Conservation (phyloP, 2,797 vertebrate genomes). For the Catharus ustulatus region DNA sequence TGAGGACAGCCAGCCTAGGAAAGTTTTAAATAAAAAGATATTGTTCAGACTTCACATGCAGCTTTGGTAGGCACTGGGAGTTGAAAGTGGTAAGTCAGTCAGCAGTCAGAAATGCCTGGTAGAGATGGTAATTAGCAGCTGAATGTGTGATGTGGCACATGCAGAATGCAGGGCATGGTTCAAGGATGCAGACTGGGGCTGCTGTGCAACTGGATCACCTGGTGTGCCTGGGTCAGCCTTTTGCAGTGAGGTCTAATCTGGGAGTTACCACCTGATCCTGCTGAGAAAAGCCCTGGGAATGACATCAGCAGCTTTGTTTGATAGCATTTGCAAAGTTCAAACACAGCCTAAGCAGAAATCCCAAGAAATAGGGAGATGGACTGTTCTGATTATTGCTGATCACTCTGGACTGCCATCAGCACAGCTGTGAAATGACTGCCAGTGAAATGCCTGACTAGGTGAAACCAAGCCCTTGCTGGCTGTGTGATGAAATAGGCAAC, state of each 20-base stretch:
- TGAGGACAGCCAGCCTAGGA: background rate
- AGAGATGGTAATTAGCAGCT: background rate
- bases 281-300: background rate
- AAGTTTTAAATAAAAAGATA: background rate
- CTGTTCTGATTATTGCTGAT: background rate
- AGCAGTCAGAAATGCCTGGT: background rate
- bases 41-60: background rate
- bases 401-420: background rate
- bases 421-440: background rate
- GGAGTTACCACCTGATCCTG: background rate
- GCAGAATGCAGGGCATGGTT: background rate
- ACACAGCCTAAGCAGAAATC: background rate
- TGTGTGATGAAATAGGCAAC: background rate
- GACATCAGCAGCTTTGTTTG: background rate
- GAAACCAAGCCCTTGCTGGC: background rate
- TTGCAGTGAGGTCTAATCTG: background rate
- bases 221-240: rapidly evolving
- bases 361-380: background rate
- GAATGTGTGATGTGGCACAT: background rate
- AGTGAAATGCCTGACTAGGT: background rate
- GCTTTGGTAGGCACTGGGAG: background rate
- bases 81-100: background rate
- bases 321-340: background rate
- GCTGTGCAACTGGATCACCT: background rate
- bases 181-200: background rate